Percentiles rank a stretch among this genome's conserved stretches.
Evolutionary conservation across 2,113 vertebrate species (phyloP).

Genomic region (Pontoporia blainvillei): DNA sequence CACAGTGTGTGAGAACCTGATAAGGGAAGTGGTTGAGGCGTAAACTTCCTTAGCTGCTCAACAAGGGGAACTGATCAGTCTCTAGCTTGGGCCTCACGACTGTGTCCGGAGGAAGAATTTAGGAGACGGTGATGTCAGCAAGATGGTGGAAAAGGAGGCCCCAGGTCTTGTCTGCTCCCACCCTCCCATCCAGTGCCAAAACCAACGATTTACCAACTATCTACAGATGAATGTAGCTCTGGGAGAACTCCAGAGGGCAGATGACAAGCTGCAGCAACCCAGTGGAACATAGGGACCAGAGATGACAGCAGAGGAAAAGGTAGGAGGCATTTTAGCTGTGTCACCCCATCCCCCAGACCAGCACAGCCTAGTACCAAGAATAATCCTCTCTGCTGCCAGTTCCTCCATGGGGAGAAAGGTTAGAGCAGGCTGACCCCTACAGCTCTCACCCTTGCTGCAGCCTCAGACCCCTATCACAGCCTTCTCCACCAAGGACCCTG

Average conservation of each 20-base stretch:
- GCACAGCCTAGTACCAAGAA: neutral
- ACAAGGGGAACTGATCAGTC: neutral
- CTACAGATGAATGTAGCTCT: neutral
- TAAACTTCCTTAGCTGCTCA: neutral
- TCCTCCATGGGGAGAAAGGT: neutral
- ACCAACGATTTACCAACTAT: neutral
- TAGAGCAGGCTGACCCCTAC: neutral
- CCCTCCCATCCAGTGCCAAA: neutral
- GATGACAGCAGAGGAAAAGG: neutral
- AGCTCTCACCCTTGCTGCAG: neutral
- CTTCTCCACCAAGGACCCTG: neutral
- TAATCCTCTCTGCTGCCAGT: neutral
- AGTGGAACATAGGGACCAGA: neutral
- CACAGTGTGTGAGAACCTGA: neutral
- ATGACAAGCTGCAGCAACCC: neutral
- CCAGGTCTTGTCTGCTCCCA: neutral
- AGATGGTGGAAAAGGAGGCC: neutral
- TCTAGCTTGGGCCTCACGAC: neutral
- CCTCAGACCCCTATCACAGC: neutral
- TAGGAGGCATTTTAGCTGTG: neutral
- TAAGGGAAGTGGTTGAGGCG: neutral
- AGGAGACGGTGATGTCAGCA: neutral
- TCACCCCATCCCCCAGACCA: neutral
- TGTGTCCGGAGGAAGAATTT: neutral
- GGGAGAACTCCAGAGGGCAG: neutral